Evolutionary conservation across 2,113 vertebrate species (phyloP).

Genomic region (Gnathonemus longibarbis): DNA sequence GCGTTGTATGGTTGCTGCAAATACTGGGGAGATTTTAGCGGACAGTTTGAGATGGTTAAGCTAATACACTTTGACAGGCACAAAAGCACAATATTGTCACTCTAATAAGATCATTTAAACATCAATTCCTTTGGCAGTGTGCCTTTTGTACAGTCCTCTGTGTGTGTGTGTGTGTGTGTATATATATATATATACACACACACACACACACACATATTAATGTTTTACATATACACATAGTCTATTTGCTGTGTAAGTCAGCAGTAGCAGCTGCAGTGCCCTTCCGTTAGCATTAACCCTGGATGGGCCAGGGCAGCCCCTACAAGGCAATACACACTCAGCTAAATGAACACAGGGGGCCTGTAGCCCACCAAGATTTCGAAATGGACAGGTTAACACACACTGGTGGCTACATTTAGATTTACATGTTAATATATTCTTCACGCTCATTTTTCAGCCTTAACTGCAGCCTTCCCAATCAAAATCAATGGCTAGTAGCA

Average conservation of each 20-base stretch:
- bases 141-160: background rate
- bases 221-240: background rate
- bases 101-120: background rate
- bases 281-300: background rate
- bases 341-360: background rate
- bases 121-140: background rate
- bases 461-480: background rate
- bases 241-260: conserved; percentile 6
- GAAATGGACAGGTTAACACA: background rate
- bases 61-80: too few relatives aligned
- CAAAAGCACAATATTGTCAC: too few relatives aligned
- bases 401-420: background rate
- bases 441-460: background rate
- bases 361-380: background rate
- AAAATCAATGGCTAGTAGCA: too few relatives aligned
- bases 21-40: background rate
- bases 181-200: too few relatives aligned
- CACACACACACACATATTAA: too few relatives aligned
- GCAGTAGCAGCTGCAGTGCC: too few relatives aligned
- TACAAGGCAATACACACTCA: background rate
- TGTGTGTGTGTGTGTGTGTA: too few relatives aligned
- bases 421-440: background rate
- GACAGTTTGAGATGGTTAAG: background rate
- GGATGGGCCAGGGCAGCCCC: background rate
- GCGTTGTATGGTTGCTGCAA: background rate